Conservation (phyloP, 2,113 vertebrate genomes). For the Solea solea region DNA sequence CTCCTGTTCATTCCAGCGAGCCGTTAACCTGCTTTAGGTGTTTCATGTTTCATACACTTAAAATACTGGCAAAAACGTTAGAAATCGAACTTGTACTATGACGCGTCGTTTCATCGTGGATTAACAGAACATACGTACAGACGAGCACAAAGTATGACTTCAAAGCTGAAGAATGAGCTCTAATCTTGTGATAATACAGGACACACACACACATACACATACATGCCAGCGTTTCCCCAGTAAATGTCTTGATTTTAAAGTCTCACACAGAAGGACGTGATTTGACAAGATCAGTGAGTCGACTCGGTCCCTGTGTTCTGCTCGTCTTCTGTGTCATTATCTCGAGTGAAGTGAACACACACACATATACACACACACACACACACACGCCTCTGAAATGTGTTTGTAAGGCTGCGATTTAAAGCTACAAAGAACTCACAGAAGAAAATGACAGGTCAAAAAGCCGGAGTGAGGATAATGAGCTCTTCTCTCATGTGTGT, state of each 20-base stretch:
- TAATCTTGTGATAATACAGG: not conserved
- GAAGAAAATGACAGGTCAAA: conserved; percentile 48
- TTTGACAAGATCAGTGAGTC: not conserved
- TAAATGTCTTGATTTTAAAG: not conserved
- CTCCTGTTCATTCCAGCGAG: conserved; percentile 53
- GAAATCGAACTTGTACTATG: too few relatives aligned
- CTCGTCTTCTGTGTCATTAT: conserved; percentile 29
- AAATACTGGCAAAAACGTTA: too few relatives aligned
- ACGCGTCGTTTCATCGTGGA: too few relatives aligned
- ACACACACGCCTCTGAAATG: not conserved
- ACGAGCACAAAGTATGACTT: too few relatives aligned
- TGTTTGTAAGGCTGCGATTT: conserved; percentile 40
- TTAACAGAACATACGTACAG: too few relatives aligned
- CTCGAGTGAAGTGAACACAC: conserved; percentile 6
- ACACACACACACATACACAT: too few relatives aligned
- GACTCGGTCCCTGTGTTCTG: not conserved
- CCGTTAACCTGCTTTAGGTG: conserved; percentile 50
- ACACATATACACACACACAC: conserved; percentile 2
- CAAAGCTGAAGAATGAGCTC: not conserved
- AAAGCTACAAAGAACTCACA: conserved; percentile 9
- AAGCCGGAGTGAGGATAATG: not conserved
- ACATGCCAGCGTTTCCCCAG: not conserved
- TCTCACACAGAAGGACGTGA: not conserved
- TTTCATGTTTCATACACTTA: too few relatives aligned
- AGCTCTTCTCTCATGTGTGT: not conserved